These are phyloP conservation scores for Stylophora pistillata DNA, from an alignment of 64 coral and sea anemone genomes.

Conservation along the genomic window DNA sequence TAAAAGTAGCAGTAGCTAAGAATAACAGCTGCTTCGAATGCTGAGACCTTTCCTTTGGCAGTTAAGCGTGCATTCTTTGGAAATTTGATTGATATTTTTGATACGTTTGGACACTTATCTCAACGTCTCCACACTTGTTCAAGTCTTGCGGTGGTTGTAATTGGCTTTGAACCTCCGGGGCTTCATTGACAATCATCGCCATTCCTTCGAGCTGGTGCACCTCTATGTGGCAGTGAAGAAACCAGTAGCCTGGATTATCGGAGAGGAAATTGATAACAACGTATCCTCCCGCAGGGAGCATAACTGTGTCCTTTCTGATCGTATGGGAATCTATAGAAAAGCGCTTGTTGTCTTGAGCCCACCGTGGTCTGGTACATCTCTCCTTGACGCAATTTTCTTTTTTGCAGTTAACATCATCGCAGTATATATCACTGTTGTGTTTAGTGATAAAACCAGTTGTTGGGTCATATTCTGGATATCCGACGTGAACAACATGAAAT, in stretches of 20 bases:
- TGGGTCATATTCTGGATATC: slow-evolving; percentile 42
- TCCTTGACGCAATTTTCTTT: not conserved
- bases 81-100: not conserved
- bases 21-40: not conserved
- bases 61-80: not conserved
- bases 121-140: slow-evolving; percentile 23
- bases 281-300: slow-evolving; percentile 63
- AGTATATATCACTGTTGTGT: slow-evolving; percentile 53
- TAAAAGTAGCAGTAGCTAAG: not conserved
- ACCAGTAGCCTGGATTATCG: slow-evolving; percentile 76
- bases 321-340: slow-evolving; percentile 42
- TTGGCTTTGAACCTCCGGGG: not conserved
- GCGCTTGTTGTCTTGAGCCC: not conserved
- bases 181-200: slow-evolving; percentile 51
- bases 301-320: slow-evolving; percentile 62
- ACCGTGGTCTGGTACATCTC: slow-evolving; percentile 37
- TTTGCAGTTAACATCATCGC: slow-evolving; percentile 30
- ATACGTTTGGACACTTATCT: slow-evolving; percentile 14
- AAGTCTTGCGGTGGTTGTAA: not conserved
- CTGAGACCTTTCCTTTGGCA: no score
- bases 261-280: slow-evolving; percentile 53
- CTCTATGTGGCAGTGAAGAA: slow-evolving; percentile 74
- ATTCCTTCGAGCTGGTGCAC: slow-evolving; percentile 62
- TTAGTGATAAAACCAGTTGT: slow-evolving; percentile 29
- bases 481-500: slow-evolving; percentile 59